Evolutionary conservation across 1,140 invertebrate species (phyloP).

Genomic region (Drosophila dunni): DNA sequence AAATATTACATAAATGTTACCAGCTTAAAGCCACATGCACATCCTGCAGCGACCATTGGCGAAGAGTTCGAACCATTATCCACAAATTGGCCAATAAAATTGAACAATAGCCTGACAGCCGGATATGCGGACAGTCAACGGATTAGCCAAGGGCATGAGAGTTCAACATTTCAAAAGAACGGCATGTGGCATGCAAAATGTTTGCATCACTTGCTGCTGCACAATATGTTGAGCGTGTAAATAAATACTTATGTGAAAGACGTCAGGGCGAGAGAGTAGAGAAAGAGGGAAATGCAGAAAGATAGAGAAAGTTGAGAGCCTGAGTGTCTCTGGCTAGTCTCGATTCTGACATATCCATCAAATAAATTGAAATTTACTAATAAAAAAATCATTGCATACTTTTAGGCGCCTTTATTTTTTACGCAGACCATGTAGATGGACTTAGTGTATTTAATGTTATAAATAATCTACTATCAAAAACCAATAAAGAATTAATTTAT

Average conservation of each 20-base stretch:
- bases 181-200: slow-evolving; percentile 6
- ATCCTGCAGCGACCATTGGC: slow-evolving; percentile 2
- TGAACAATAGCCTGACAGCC: slow-evolving; percentile 14
- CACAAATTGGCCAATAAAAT: slow-evolving; percentile 50
- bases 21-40: slow-evolving; percentile 11
- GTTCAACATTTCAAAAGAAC: slow-evolving; percentile 5
- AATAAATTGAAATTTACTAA: too few species aligned
- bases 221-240: slow-evolving; percentile 9
- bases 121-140: neutral
- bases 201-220: slow-evolving; percentile 4
- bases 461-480: too few species aligned
- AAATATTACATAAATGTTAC: slow-evolving; percentile 17
- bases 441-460: too few species aligned
- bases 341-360: too few species aligned
- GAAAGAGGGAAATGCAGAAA: neutral
- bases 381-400: too few species aligned
- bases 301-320: neutral
- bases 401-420: too few species aligned
- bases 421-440: too few species aligned
- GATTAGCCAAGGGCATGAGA: slow-evolving; percentile 22
- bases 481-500: too few species aligned
- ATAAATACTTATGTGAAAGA: slow-evolving; percentile 7
- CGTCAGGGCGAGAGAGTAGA: slow-evolving; percentile 3
- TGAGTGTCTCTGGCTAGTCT: too few species aligned
- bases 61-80: slow-evolving; percentile 19